Percentiles rank a stretch among this genome's conserved stretches.
These are phyloP conservation scores for Corythucha ciliata DNA, from an alignment of 2,888 invertebrate species.

Conservation along the genomic window DNA sequence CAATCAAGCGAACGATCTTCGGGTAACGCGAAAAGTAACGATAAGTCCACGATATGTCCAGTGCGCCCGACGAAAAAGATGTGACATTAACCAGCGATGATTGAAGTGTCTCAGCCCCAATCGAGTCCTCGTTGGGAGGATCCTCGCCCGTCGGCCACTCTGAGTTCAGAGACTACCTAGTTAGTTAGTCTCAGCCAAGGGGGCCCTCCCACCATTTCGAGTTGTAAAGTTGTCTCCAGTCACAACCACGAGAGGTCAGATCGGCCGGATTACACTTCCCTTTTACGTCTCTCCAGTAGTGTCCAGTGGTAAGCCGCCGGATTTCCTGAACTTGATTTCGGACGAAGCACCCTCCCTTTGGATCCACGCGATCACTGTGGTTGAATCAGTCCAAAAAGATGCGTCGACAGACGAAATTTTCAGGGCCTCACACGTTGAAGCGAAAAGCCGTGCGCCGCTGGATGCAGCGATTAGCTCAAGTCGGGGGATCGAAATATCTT, in stretches of 20 bases:
- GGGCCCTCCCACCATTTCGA: constrained; percentile 15
- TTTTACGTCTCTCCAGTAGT: constrained; percentile 10
- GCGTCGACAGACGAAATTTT: too few species aligned
- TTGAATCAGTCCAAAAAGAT: constrained; percentile 24
- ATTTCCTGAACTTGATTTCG: constrained; percentile 18
- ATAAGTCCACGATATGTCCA: too few species aligned
- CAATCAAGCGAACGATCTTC: too few species aligned
- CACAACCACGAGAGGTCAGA: constrained; percentile 22
- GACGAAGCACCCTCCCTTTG: constrained; percentile 19
- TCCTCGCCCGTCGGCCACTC: too few species aligned
- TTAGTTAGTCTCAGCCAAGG: background rate
- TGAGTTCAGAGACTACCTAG: too few species aligned
- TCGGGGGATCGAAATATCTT: constrained; percentile 7
- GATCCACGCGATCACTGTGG: constrained; percentile 20
- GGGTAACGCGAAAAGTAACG: too few species aligned
- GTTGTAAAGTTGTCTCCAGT: background rate
- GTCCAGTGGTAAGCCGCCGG: background rate
- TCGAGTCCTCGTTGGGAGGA: too few species aligned
- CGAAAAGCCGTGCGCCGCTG: too few species aligned
- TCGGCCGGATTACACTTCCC: constrained; percentile 18
- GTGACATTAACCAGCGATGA: too few species aligned
- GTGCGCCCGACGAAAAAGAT: too few species aligned
- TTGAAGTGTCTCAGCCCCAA: too few species aligned
- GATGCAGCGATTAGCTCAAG: constrained; percentile 13
- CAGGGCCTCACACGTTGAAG: too few species aligned